A percentile compares a stretch with the other conserved stretches of the same genome.
phyloP scores from a whole-genome alignment of 2,888 invertebrate species.

The Calliopum simillimum region DNA sequence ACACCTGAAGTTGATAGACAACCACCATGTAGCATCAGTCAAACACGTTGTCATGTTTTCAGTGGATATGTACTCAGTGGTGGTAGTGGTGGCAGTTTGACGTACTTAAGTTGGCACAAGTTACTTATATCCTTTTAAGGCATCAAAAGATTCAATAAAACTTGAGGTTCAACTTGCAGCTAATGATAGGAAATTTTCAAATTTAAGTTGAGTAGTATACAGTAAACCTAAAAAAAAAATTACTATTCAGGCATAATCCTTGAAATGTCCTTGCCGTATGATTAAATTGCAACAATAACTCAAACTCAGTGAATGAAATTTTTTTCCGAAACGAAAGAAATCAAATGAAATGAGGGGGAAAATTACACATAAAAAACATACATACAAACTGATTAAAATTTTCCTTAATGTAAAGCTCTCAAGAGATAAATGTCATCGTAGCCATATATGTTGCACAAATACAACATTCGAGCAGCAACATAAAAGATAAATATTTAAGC shows the following conservation, averaged over 20 bases:
- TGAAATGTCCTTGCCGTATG: not conserved
- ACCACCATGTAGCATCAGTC: not conserved
- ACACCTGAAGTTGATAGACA: not conserved
- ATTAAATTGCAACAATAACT: not conserved
- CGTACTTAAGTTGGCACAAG: no score
- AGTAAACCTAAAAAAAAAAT: not conserved
- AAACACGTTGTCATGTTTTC: not conserved
- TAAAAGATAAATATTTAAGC: no score
- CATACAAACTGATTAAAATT: conserved; percentile 18
- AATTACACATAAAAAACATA: not conserved
- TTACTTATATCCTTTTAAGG: no score
- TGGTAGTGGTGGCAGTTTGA: no score
- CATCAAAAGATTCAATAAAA: no score
- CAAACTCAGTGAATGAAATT: not conserved
- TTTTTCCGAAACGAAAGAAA: not conserved
- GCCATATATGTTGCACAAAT: no score
- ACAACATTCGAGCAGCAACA: no score
- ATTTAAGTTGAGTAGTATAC: not conserved
- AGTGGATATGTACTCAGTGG: no score
- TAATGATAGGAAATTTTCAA: no score
- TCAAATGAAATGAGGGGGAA: not conserved
- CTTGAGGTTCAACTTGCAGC: no score
- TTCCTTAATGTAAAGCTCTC: conserved; percentile 6
- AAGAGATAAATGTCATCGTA: no score
- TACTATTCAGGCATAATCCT: not conserved